Percentiles rank a stretch among this genome's conserved stretches.
These are phyloP conservation scores for Drosophila mauritiana DNA, from an alignment of 1,140 invertebrate species.

Conservation along the genomic window DNA sequence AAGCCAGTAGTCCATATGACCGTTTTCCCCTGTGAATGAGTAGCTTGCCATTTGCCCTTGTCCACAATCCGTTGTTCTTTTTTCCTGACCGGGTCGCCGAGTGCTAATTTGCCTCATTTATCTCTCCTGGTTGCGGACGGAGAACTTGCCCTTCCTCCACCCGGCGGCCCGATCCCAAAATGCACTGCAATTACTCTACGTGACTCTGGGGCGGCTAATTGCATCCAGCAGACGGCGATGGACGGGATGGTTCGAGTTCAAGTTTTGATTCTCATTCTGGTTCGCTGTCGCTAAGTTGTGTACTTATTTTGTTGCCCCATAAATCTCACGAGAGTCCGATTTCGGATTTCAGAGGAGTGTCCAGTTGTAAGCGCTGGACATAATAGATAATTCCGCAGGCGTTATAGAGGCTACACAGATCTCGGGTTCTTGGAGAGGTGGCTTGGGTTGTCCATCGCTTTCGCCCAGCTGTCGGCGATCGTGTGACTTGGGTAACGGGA, in stretches of 20 bases:
- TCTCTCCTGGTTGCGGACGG: slow-evolving; percentile 46
- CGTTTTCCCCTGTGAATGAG: not conserved
- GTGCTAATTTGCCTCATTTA: slow-evolving; percentile 73
- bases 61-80: not conserved
- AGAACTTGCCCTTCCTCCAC: not conserved
- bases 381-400: slow-evolving; percentile 35
- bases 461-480: slow-evolving; percentile 46
- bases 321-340: slow-evolving; percentile 78
- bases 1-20: not conserved
- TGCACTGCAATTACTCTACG: slow-evolving; percentile 46
- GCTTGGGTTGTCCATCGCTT: slow-evolving; percentile 9
- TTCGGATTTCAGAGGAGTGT: slow-evolving; percentile 58
- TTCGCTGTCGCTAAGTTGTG: not conserved
- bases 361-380: slow-evolving; percentile 46
- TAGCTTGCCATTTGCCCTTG: slow-evolving; percentile 1
- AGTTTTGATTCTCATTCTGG: slow-evolving; percentile 2
- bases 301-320: slow-evolving; percentile 29
- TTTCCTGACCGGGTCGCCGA: slow-evolving; percentile 13
- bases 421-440: slow-evolving; percentile 17
- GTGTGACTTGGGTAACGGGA: slow-evolving; percentile 30
- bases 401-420: slow-evolving; percentile 31
- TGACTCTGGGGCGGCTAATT: slow-evolving; percentile 55
- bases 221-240: slow-evolving; percentile 16
- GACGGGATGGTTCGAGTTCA: slow-evolving; percentile 24
- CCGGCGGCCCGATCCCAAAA: not conserved